Conservation (phyloP, 2,113 vertebrate species). For the Platichthys stellatus region DNA sequence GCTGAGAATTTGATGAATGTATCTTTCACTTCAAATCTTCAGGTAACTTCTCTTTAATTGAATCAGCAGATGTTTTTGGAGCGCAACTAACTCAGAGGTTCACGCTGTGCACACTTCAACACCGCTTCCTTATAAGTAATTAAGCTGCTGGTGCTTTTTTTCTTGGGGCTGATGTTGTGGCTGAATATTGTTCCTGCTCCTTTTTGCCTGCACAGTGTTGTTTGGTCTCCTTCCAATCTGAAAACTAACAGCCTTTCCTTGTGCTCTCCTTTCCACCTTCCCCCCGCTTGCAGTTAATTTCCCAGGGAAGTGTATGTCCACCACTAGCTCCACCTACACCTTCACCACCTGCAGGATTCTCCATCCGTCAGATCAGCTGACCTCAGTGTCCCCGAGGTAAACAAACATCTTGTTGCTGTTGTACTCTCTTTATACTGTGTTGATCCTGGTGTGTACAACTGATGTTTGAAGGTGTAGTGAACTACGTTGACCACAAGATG, state of each 20-base stretch:
- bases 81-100: too few species aligned
- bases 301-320: constrained; percentile 97
- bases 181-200: neutral
- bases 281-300: constrained; percentile 86
- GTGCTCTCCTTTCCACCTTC: neutral
- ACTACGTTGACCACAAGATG: constrained; percentile 15
- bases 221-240: constrained; percentile 12
- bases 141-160: constrained; percentile 30
- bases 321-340: constrained; percentile 98
- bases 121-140: neutral
- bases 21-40: too few species aligned
- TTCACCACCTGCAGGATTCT: constrained; percentile 98
- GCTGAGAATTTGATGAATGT: too few species aligned
- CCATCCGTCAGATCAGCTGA: constrained; percentile 96
- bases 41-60: too few species aligned
- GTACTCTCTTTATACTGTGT: neutral
- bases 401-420: constrained; percentile 58
- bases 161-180: constrained; percentile 33
- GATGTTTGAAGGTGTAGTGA: constrained; percentile 5
- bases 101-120: neutral
- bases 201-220: neutral
- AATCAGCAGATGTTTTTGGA: too few species aligned
- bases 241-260: constrained; percentile 37
- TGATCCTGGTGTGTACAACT: neutral
- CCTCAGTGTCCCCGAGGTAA: constrained; percentile 95